phyloP scores from a whole-genome alignment of 2,797 vertebrate species.

The Erithacus rubecula region DNA sequence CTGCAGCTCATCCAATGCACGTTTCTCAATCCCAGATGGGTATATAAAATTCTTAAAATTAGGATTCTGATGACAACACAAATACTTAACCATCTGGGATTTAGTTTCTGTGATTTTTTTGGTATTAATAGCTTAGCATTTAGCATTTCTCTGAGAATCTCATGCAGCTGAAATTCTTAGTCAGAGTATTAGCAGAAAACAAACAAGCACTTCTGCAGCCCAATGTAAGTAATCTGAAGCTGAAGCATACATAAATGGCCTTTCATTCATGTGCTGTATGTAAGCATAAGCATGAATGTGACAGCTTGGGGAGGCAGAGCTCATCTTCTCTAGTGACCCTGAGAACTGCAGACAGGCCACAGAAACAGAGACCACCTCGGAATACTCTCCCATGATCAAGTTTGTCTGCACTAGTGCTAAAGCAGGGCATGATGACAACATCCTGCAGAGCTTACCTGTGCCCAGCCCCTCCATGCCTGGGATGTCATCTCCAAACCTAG shows the following conservation, averaged over 20 bases:
- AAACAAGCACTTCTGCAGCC: slow-evolving; percentile 9
- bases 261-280: background rate
- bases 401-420: background rate
- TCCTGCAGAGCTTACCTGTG: slow-evolving; percentile 69
- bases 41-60: slow-evolving; percentile 10
- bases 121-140: slow-evolving; percentile 39
- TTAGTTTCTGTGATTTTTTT: slow-evolving; percentile 28
- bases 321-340: background rate
- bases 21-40: background rate
- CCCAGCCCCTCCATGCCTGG: slow-evolving; percentile 97
- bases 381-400: background rate
- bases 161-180: slow-evolving; percentile 6
- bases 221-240: background rate
- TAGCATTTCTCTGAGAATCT: slow-evolving; percentile 16
- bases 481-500: slow-evolving; percentile 95
- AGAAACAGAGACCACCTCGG: background rate
- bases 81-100: slow-evolving; percentile 6
- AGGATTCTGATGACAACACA: slow-evolving; percentile 12
- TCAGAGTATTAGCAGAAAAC: slow-evolving; percentile 14
- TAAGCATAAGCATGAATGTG: background rate
- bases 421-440: background rate
- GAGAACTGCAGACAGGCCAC: background rate
- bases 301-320: background rate
- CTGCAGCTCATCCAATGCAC: background rate
- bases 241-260: background rate